These are phyloP conservation scores for Ambastaia sidthimunki DNA, from an alignment of 2,797 vertebrate species.

Conservation along the genomic window DNA sequence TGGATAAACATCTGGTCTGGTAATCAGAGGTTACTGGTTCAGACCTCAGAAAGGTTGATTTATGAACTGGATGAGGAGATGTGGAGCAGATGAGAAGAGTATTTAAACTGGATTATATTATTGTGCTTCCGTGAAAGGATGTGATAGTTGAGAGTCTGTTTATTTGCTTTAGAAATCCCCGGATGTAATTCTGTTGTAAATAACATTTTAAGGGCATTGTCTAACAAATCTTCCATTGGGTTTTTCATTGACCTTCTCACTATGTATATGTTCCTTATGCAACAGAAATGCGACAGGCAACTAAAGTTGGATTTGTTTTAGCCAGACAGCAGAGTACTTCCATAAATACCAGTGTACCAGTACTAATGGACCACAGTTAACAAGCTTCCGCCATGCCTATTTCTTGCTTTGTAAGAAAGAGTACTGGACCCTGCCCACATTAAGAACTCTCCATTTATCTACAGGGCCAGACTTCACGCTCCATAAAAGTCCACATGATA, in stretches of 20 bases:
- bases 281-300: slow-evolving; percentile 28
- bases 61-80: background rate
- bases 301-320: slow-evolving; percentile 31
- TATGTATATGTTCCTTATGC: slow-evolving; percentile 31
- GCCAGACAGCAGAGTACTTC: slow-evolving; percentile 61
- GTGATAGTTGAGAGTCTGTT: background rate
- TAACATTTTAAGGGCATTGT: slow-evolving; percentile 3
- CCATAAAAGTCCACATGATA: slow-evolving; percentile 37
- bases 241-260: slow-evolving; percentile 15
- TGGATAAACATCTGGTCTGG: background rate
- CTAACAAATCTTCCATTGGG: background rate
- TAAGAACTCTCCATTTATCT: slow-evolving; percentile 42
- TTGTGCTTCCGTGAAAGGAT: background rate
- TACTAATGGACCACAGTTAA: slow-evolving; percentile 63
- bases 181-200: slow-evolving; percentile 15
- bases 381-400: slow-evolving; percentile 56
- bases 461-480: slow-evolving; percentile 47
- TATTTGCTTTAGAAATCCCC: background rate
- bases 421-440: slow-evolving; percentile 53
- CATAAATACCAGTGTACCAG: slow-evolving; percentile 67
- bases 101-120: no score
- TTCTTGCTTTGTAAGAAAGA: slow-evolving; percentile 54
- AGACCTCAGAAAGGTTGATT: background rate
- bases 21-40: background rate
- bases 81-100: no score